Percentiles rank a stretch among this genome's conserved stretches.
Evolutionary conservation across 23 tunicate genomes (phyloP).

Genomic region (Ascidia mentula): DNA sequence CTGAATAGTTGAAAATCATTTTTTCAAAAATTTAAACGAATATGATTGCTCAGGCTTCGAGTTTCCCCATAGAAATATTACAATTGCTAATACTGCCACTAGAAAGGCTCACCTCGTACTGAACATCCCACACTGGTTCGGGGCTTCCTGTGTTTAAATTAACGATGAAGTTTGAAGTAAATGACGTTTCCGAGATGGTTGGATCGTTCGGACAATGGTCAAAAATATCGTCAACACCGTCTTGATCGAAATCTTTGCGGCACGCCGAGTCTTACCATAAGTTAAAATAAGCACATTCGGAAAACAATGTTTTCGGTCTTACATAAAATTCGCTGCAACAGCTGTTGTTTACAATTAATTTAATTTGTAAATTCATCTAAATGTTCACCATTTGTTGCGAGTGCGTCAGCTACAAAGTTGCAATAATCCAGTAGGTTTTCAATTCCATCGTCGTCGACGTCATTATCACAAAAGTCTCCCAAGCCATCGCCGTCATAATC

Average conservation of each 20-base stretch:
- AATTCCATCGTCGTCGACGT: constrained; percentile 18
- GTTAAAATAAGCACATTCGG: neutral
- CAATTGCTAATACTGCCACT: too few species aligned
- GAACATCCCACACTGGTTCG: constrained; percentile 9
- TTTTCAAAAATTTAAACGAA: too few species aligned
- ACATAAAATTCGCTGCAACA: neutral
- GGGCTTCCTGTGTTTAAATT: constrained; percentile 18
- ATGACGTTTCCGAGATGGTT: constrained; percentile 1
- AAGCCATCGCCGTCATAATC: constrained; percentile 23
- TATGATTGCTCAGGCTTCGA: too few species aligned
- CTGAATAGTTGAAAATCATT: too few species aligned
- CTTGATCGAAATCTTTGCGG: constrained; percentile 17
- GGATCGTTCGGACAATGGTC: constrained; percentile 29
- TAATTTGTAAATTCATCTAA: neutral
- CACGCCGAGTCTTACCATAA: constrained; percentile 10
- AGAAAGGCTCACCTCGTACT: neutral
- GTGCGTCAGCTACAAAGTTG: neutral
- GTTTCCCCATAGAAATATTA: too few species aligned
- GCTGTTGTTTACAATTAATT: neutral
- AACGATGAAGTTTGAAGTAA: constrained; percentile 14
- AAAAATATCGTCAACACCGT: constrained; percentile 8
- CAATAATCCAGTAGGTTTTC: constrained; percentile 20
- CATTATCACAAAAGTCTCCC: constrained; percentile 23
- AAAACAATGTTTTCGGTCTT: neutral
- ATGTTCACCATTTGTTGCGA: neutral